phyloP scores from a whole-genome alignment of 2,113 vertebrate species.

The Bagarius yarrelli region DNA sequence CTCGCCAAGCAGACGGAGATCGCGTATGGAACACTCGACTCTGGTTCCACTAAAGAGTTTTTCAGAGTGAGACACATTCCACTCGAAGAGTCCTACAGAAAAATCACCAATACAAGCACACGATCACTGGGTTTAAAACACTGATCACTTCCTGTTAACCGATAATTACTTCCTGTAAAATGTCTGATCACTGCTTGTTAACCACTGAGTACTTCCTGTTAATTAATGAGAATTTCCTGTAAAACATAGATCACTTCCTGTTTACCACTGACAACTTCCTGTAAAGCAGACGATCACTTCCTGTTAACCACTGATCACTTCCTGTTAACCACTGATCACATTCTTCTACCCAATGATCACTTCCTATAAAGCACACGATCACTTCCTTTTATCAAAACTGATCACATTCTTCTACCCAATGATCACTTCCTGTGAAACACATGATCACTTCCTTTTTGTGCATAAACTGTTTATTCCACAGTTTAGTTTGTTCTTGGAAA shows the following conservation, averaged over 20 bases:
- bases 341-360: too few species aligned
- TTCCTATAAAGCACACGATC: too few species aligned
- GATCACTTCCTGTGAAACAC: neutral
- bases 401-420: neutral
- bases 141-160: neutral
- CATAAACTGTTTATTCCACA: neutral
- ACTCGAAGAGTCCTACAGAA: too few species aligned
- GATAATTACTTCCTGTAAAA: too few species aligned
- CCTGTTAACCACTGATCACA: too few species aligned
- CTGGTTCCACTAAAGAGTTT: constrained; percentile 97
- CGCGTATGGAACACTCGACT: constrained; percentile 94
- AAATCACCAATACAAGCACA: neutral
- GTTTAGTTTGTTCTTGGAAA: constrained; percentile 28
- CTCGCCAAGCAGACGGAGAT: constrained; percentile 97
- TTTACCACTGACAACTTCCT: too few species aligned
- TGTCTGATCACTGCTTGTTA: too few species aligned
- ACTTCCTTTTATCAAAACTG: neutral
- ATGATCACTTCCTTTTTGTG: neutral
- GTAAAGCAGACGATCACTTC: too few species aligned
- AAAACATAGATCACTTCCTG: too few species aligned
- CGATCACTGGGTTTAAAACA: neutral
- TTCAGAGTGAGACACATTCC: constrained; percentile 78
- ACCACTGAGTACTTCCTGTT: too few species aligned
- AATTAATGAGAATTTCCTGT: too few species aligned
- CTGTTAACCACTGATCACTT: too few species aligned